Base-by-base conservation (phyloP, 2,797 vertebrate species). In the Diplodus sargus region DNA sequence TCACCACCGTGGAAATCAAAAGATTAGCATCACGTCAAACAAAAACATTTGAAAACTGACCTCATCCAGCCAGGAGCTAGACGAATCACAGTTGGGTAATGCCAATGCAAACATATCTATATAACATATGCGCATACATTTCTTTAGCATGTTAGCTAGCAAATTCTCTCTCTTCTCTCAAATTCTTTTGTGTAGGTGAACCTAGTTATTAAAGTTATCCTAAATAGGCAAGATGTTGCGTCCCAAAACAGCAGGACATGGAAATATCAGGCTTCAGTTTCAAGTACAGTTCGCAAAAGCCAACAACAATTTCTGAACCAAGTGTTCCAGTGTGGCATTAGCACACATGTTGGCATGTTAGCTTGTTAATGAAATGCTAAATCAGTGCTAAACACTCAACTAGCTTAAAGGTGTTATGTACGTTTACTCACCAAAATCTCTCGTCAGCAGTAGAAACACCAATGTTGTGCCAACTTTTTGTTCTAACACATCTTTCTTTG, bases 171-270 rank as follows among this genome's bases (percentile, higher is more conserved):
- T 30, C 28, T 30, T 30, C 28, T 30, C 28, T 30, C 28, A 30
- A 30, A 30, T 49, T 64, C 42, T 8, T 7, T 52, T 23, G 5
- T 54, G 25, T 39, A 25, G 6, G 13, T 13, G 20, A 59, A n/a
- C 48, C 5, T 39, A 5, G 15, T 10, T 16, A 18, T 15, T 47
- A 9, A 39, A 39, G 9, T 39, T 39, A 39, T 14, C 17, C 7
- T 28, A 1, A 7, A 14, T 1, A 13, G 47, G 28, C 13, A 15
- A 7, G 39, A n/a, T 1, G n/a, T 3, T 0, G 1, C 0, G 9
- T 28, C 59, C 18, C 4, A 34, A 42, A 49, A 14, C 4, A 34
- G 4, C 4, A 5, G 9, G 9, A 25, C 10, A 57, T 25, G 25
- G 6, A 42, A 42, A 45, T 18, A 15, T 34, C 13, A 3, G 8